Evolutionary conservation across 2,888 invertebrate species (phyloP), one percentile per base, ranked within the genome.

Genomic region (Mactromeris polynyma): DNA sequence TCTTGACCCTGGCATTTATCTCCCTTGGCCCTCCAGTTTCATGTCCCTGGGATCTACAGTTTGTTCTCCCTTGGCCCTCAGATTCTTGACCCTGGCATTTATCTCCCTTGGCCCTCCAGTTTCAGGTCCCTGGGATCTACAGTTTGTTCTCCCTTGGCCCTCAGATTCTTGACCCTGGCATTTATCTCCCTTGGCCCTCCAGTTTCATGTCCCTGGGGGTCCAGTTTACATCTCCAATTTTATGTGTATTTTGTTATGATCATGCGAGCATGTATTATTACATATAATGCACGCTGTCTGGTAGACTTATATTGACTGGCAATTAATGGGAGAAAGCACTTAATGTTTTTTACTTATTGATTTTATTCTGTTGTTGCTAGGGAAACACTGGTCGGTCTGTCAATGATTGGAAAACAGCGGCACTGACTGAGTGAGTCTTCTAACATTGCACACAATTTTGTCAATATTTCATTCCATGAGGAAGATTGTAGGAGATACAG

Each of bases 321-420:
- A 78, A 84, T 84, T 84, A 84, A 78, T 78, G 54, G 78, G 54
- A 73, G 73, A 33, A 38, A 84, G 54, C 77, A 78, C 54, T 84
- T 84, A 77, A 78, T 84, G 84, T 84, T 84, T n/a, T n/a, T 84
- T 84, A 84, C 78, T 54, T 84, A 84, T 84, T 84, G 84, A 84
- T 84, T 84, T 83, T 83, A 77, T 77, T 38, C 73, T 83, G 42
- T 83, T 54, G 84, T 84, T 84, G 84, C 84, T 84, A 84, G 42
- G 84, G 78, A 77, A 73, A 84, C 84, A 78, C 84, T 26, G 84
- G 84, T 78, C 54, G 36, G 78, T 46, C 84, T 84, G 84, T 84
- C 78, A 78, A 78, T 84, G 21, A 51, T 77, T 36, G 78, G 58
- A 84, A 84, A 84, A 46, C 36, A 73, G 33, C 36, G 73, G 17